A percentile compares a stretch with the other conserved stretches of the same genome.
Evolutionary conservation across 1,140 invertebrate genomes (phyloP).

Genomic region (Drosophila orosa): DNA sequence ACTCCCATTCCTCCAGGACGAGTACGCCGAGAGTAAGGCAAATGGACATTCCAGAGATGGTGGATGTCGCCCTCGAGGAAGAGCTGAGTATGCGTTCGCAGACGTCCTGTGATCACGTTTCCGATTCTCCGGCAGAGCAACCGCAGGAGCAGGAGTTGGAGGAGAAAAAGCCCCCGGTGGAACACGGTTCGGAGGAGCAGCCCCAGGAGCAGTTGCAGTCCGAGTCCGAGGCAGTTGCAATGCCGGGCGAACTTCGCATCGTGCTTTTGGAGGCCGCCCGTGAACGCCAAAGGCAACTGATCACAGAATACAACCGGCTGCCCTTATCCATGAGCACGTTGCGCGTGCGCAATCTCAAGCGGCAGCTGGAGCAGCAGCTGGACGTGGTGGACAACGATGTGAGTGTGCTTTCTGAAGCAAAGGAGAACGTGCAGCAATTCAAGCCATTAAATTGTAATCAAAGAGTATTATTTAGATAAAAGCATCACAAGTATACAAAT

Average conservation of each 20-base stretch:
- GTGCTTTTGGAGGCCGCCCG: conserved; percentile 28
- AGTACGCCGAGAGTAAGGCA: conserved; percentile 27
- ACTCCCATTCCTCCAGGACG: not conserved
- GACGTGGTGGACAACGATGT: conserved; percentile 57
- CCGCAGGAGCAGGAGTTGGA: not conserved
- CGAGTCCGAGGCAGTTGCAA: too few species aligned
- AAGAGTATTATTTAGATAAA: conserved; percentile 5
- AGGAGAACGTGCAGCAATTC: not conserved
- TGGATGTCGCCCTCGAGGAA: conserved; percentile 51
- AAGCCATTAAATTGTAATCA: conserved; percentile 11
- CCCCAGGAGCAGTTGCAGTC: not conserved
- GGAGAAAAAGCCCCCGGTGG: not conserved
- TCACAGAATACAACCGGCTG: conserved; percentile 58
- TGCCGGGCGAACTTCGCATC: conserved; percentile 37
- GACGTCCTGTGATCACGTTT: not conserved
- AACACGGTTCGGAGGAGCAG: not conserved
- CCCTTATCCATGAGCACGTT: conserved; percentile 61
- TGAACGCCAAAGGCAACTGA: conserved; percentile 40
- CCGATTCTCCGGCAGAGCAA: not conserved
- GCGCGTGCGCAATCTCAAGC: conserved; percentile 64
- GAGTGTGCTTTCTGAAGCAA: conserved; percentile 23
- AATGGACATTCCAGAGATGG: conserved; percentile 58
- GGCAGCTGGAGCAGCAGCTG: conserved; percentile 52
- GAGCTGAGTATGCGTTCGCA: conserved; percentile 12
- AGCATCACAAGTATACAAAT: too few species aligned